Evolutionary conservation across 1,140 invertebrate genomes (phyloP).

Genomic region (Drosophila sproati): DNA sequence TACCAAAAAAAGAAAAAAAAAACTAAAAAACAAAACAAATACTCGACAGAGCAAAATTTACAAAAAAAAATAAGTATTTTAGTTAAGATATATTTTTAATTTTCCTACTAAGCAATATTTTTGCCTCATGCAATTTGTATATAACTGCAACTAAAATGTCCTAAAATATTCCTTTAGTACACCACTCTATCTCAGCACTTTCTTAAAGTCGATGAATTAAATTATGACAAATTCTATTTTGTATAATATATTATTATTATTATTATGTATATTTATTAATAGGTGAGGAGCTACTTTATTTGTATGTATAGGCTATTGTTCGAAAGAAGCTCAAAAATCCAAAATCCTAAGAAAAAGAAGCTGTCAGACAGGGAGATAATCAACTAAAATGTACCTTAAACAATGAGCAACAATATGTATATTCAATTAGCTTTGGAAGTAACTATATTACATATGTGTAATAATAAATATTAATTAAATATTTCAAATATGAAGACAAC

Average conservation of each 20-base stretch:
- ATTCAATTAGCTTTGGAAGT: conserved; percentile 75
- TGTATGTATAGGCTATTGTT: conserved; percentile 36
- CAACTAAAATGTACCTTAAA: conserved; percentile 73
- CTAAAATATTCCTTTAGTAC: conserved; percentile 42
- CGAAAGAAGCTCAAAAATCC: conserved; percentile 67
- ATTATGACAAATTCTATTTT: conserved; percentile 14
- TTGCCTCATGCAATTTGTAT: conserved; percentile 25
- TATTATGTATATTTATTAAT: conserved; percentile 34
- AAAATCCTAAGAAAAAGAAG: conserved; percentile 47
- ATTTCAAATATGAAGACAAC: conserved; percentile 16
- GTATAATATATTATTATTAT: conserved; percentile 31
- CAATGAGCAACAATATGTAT: conserved; percentile 59
- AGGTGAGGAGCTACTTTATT: conserved; percentile 22
- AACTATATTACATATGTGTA: conserved; percentile 27
- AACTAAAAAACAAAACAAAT: conserved; percentile 45
- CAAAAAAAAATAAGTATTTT: conserved; percentile 67
- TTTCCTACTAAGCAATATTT: conserved; percentile 25
- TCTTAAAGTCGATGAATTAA: conserved; percentile 21
- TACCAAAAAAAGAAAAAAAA: conserved; percentile 21
- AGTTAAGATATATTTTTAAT: conserved; percentile 47
- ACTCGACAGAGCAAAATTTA: conserved; percentile 54
- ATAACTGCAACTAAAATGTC: conserved; percentile 13
- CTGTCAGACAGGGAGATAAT: conserved; percentile 28
- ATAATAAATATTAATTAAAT: conserved; percentile 27
- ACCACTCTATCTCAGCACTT: conserved; percentile 17